Percentiles rank a stretch among this genome's conserved stretches.
Conservation (phyloP, 1,140 invertebrate species). For the Dufourea novaeangliae region DNA sequence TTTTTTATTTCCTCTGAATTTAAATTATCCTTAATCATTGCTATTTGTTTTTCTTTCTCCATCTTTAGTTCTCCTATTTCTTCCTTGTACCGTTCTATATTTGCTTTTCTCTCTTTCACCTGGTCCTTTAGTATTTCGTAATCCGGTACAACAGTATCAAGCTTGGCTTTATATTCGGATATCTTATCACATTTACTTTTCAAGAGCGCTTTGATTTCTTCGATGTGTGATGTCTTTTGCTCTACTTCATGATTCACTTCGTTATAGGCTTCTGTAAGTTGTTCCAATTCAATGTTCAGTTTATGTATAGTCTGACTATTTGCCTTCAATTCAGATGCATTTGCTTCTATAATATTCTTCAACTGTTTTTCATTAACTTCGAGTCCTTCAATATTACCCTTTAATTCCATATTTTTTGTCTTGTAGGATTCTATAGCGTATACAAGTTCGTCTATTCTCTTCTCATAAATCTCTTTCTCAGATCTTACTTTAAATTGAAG, state of each 20-base stretch:
- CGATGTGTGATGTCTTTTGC: slow-evolving; percentile 60
- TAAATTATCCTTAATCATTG: slow-evolving; percentile 63
- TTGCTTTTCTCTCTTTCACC: slow-evolving; percentile 51
- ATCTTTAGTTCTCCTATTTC: slow-evolving; percentile 65
- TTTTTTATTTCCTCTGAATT: slow-evolving; percentile 61
- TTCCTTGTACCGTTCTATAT: slow-evolving; percentile 68
- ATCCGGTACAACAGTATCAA: slow-evolving; percentile 71
- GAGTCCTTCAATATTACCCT: slow-evolving; percentile 65
- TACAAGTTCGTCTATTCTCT: slow-evolving; percentile 61
- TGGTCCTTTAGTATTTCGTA: slow-evolving; percentile 71
- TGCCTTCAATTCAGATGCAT: slow-evolving; percentile 62
- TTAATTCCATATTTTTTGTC: slow-evolving; percentile 66
- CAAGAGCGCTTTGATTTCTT: slow-evolving; percentile 69
- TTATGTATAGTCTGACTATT: slow-evolving; percentile 48
- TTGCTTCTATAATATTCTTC: slow-evolving; percentile 68
- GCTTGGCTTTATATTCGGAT: slow-evolving; percentile 73
- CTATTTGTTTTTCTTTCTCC: slow-evolving; percentile 52
- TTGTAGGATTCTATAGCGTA: slow-evolving; percentile 59
- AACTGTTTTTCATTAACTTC: slow-evolving; percentile 67
- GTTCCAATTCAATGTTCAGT: slow-evolving; percentile 57
- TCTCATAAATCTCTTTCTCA: slow-evolving; percentile 58
- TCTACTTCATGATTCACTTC: slow-evolving; percentile 60
- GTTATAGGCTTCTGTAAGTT: slow-evolving; percentile 54
- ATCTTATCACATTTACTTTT: slow-evolving; percentile 75
- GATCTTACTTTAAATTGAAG: slow-evolving; percentile 59